Evolutionary conservation across 1,140 invertebrate genomes (phyloP), one percentile per base, ranked within the genome.

Genomic region (Drosophila ogumai): DNA sequence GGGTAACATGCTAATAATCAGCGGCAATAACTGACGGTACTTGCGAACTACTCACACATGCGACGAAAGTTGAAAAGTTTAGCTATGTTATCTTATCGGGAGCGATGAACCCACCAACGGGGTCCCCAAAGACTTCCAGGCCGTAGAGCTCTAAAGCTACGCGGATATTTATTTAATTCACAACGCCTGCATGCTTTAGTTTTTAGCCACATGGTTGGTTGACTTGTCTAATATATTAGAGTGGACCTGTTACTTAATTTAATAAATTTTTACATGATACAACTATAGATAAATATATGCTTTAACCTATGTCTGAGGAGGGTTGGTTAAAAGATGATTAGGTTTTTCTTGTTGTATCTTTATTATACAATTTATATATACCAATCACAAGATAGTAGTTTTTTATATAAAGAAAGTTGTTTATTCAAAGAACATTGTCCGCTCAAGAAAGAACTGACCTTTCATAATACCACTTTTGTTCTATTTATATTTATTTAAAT

Each of bases 1-100:
- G 60, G 46, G 19, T 31, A 69, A 66, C 66, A 69, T 66, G 66
- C 60, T 54, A 69, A 69, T 69, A 52, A 69, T 69, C 46, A 44
- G 49, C 36, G 34, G 46, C 22, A 36, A 60, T 56, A 34, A 56
- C 36, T 40, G n/a, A 2, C 5, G 31, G 50, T 47, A 47, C 41
- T 2, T 2, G 36, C 36, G 4, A 13, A 3, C 6, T 5, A 19
- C 41, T 19, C n/a, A 43, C 4, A n/a, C n/a, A 15, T 9, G 41
- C 15, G 9, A 41, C 8, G n/a, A 67, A 67, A 52, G 36, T 46
- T 47, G 10, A 64, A 65, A 17, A 34, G 3, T 56, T 40, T 41
- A 25, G 15, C 13, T 15, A 15, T 54, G 63, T 36, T 66, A 69
- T 69, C 66, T 69, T 69, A 69, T 69, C 66, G 36, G 46, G 58